A percentile compares a stretch with the other conserved stretches of the same genome.
Conservation (phyloP, 2,797 vertebrate species). For the Gastrophryne carolinensis region DNA sequence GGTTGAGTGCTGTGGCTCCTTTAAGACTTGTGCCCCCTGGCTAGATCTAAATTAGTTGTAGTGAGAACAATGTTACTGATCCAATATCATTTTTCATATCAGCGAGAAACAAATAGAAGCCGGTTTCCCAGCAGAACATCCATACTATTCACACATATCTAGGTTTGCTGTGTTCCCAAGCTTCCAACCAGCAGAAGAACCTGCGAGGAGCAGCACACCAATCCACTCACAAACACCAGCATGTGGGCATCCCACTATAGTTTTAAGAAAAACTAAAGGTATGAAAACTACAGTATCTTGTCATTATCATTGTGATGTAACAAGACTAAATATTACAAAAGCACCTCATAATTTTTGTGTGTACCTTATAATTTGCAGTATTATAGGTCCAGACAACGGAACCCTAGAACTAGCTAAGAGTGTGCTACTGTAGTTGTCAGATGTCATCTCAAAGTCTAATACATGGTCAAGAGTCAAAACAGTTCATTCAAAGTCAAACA, state of each 20-base stretch:
- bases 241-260: constrained; percentile 57
- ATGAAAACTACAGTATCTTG: constrained; percentile 22
- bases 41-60: neutral
- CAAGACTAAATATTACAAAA: too few relatives aligned
- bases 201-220: constrained; percentile 56
- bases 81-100: constrained; percentile 16
- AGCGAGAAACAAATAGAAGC: constrained; percentile 66
- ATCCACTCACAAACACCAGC: constrained; percentile 63
- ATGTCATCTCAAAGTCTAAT: too few relatives aligned
- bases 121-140: constrained; percentile 67
- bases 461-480: too few relatives aligned
- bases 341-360: too few relatives aligned
- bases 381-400: too few relatives aligned
- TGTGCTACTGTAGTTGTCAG: too few relatives aligned
- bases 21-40: too few relatives aligned
- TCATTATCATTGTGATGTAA: neutral
- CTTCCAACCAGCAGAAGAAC: constrained; percentile 64
- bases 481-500: too few relatives aligned
- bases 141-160: constrained; percentile 77
- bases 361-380: too few relatives aligned
- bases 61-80: neutral
- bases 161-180: constrained; percentile 72
- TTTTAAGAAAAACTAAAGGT: constrained; percentile 75
- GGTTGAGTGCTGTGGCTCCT: too few relatives aligned
- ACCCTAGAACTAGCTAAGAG: too few relatives aligned